Percentiles rank a stretch among this genome's conserved stretches.
Conservation (phyloP, 2,888 invertebrate genomes). For the Hemistola chrysoprasaria region DNA sequence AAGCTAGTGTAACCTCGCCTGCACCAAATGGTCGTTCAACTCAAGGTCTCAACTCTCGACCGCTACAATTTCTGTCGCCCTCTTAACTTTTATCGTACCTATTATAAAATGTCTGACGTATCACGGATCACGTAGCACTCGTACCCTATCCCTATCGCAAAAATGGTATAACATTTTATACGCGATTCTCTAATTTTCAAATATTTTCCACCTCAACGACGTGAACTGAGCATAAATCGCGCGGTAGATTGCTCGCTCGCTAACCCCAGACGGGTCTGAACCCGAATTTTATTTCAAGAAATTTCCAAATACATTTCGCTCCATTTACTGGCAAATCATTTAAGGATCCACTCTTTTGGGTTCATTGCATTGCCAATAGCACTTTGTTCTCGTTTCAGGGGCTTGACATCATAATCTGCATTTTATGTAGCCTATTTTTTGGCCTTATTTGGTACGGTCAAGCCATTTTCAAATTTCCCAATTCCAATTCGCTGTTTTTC, state of each 20-base stretch:
- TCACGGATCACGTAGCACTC: not conserved
- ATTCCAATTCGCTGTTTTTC: too few species aligned
- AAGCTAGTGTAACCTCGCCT: constrained; percentile 6
- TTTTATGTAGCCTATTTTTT: too few species aligned
- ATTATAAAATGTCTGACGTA: constrained; percentile 18
- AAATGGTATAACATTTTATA: constrained; percentile 15
- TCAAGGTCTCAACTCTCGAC: constrained; percentile 15
- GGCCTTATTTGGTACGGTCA: too few species aligned
- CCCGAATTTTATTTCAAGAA: constrained; percentile 24
- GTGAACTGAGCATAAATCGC: constrained; percentile 20
- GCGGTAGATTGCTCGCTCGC: constrained; percentile 17
- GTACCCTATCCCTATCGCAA: not conserved
- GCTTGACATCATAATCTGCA: constrained; percentile 1
- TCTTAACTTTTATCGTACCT: constrained; percentile 19
- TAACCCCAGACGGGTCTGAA: constrained; percentile 5
- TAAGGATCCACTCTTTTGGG: constrained; percentile 12
- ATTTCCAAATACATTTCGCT: constrained; percentile 15
- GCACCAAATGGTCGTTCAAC: constrained; percentile 17
- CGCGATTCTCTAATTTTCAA: constrained; percentile 13
- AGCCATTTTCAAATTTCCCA: too few species aligned
- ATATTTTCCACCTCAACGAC: constrained; percentile 25
- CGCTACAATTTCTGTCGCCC: constrained; percentile 6
- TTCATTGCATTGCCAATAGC: constrained; percentile 14
- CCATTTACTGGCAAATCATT: constrained; percentile 22
- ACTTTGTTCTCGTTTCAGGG: constrained; percentile 8